A percentile compares a stretch with the other conserved stretches of the same genome.
phyloP scores from a whole-genome alignment of 2,113 vertebrate species.

The Periophthalmodon schlosseri region DNA sequence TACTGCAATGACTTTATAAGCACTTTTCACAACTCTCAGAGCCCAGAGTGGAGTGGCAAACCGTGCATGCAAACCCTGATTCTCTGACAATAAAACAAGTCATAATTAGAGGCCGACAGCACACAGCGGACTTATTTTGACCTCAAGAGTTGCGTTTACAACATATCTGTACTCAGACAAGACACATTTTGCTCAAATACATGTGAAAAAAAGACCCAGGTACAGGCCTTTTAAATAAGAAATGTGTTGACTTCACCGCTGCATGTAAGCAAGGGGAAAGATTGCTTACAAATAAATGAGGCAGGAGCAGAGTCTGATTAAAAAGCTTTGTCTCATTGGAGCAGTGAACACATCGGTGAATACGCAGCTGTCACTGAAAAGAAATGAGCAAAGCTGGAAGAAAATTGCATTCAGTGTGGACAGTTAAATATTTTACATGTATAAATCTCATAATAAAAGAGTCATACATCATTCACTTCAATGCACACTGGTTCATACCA shows the following conservation, averaged over 20 bases:
- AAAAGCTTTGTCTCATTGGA: not conserved
- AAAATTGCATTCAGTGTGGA: not conserved
- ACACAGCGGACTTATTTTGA: too few species aligned
- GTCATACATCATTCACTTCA: not conserved
- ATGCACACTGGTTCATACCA: not conserved
- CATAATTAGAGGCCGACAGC: too few species aligned
- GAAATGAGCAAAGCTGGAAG: not conserved
- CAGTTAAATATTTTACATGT: not conserved
- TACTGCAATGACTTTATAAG: too few species aligned
- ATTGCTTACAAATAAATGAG: not conserved
- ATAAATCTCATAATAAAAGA: not conserved
- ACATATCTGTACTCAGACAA: too few species aligned
- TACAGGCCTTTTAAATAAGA: constrained; percentile 4
- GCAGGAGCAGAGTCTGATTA: constrained; percentile 1
- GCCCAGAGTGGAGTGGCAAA: too few species aligned
- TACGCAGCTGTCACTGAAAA: constrained; percentile 3
- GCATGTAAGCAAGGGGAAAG: constrained; percentile 7
- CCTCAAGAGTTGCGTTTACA: too few species aligned
- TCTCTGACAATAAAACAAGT: too few species aligned
- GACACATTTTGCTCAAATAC: too few species aligned
- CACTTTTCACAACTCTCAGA: too few species aligned
- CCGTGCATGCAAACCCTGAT: too few species aligned
- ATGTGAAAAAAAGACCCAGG: too few species aligned
- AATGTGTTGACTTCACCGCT: constrained; percentile 3
- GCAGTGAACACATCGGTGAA: not conserved